Percentiles rank a stretch among this genome's conserved stretches.
Evolutionary conservation across 2,888 invertebrate species (phyloP).

Genomic region (Tetranychus piercei): DNA sequence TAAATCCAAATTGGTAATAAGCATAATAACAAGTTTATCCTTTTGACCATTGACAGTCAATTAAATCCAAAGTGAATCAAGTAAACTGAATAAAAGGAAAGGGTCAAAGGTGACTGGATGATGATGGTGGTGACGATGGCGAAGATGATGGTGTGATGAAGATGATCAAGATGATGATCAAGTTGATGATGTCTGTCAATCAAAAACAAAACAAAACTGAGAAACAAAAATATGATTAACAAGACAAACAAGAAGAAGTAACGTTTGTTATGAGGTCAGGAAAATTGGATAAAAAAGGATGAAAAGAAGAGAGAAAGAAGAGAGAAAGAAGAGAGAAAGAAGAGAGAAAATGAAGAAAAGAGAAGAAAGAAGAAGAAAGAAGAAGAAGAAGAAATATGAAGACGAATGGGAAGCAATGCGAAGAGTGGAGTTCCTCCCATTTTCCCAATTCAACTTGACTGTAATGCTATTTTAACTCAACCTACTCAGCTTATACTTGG

Average conservation of each 20-base stretch:
- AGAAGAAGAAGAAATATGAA: neutral
- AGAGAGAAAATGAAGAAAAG: neutral
- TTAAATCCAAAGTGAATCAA: too few species aligned
- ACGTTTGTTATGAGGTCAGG: neutral
- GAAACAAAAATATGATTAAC: neutral
- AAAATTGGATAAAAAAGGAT: neutral
- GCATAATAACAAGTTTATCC: too few species aligned
- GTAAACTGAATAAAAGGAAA: too few species aligned
- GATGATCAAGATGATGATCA: neutral
- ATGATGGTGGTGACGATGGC: neutral
- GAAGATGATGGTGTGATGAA: neutral
- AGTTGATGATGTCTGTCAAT: neutral
- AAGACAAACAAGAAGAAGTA: neutral
- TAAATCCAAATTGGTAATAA: too few species aligned
- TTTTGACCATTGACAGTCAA: too few species aligned
- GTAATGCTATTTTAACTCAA: neutral
- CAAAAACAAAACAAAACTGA: neutral
- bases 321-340: neutral
- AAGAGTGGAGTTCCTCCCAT: neutral
- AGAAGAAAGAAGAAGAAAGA: neutral
- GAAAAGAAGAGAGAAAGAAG: neutral
- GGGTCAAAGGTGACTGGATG: neutral
- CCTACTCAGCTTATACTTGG: neutral
- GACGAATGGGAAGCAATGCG: neutral
- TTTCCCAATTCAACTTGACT: neutral